Evolutionary conservation across 92 coral and sea anemone species (phyloP).

Genomic region (Zoanthus sansibaricus): DNA sequence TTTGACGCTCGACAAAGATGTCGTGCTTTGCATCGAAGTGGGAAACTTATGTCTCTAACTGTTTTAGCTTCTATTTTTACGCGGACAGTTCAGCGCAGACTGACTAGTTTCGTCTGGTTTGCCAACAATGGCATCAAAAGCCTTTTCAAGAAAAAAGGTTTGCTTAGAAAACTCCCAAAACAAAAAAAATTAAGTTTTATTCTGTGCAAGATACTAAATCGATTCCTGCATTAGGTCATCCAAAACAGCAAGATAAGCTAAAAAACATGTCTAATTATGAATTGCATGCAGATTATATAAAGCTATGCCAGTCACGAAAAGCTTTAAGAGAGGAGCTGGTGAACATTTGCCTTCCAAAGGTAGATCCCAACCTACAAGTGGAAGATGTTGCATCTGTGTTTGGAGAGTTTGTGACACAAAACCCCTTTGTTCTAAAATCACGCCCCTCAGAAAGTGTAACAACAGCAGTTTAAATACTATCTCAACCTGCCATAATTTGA

Average conservation of each 20-base stretch:
- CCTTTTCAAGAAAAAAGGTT: too few relatives aligned
- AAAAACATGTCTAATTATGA: background rate
- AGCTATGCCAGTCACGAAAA: constrained; percentile 7
- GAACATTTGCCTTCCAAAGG: constrained; percentile 7
- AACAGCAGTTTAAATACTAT: background rate
- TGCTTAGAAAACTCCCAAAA: too few relatives aligned
- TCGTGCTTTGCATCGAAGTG: background rate
- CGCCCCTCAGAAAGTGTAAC: constrained; percentile 37
- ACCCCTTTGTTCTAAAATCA: constrained; percentile 20
- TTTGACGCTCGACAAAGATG: constrained; percentile 11
- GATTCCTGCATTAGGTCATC: too few relatives aligned
- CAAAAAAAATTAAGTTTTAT: too few relatives aligned
- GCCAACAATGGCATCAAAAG: background rate
- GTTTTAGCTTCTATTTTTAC: constrained; percentile 10
- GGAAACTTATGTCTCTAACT: background rate
- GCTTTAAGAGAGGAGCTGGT: constrained; percentile 28
- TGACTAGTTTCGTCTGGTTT: constrained; percentile 26
- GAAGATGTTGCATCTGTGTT: background rate
- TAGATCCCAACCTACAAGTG: background rate
- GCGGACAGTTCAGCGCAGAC: background rate
- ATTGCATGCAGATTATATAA: background rate
- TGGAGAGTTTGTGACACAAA: constrained; percentile 14
- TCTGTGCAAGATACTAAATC: too few relatives aligned
- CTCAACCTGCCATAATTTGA: constrained; percentile 1
- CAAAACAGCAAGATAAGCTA: background rate